Conservation (phyloP, 2,888 invertebrate genomes). For the Tinea trinotella region DNA sequence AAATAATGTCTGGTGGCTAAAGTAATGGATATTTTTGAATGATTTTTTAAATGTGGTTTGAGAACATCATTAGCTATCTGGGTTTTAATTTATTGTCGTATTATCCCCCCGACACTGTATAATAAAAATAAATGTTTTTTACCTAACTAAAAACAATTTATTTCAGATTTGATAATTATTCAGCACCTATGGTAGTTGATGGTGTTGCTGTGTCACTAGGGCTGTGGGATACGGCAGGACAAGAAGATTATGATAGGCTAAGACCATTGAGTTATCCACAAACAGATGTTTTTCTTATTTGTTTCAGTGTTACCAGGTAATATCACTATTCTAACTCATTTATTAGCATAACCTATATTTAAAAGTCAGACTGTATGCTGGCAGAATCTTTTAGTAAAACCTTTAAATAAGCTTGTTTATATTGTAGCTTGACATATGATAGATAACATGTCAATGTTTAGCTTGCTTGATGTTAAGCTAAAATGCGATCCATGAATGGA, state of each 20-base stretch:
- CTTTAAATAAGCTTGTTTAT: not conserved
- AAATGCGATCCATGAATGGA: too few species aligned
- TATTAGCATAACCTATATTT: too few species aligned
- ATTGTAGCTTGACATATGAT: not conserved
- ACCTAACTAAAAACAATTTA: not conserved
- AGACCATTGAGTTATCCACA: constrained; percentile 98
- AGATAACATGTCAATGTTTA: too few species aligned
- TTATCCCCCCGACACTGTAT: not conserved
- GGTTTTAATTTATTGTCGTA: too few species aligned
- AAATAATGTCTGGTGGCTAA: too few species aligned
- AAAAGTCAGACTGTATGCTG: too few species aligned
- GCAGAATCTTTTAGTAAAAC: not conserved
- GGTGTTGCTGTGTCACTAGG: constrained; percentile 97
- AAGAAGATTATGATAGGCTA: constrained; percentile 97
- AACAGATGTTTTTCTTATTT: constrained; percentile 99
- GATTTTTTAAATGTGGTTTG: too few species aligned
- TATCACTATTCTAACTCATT: too few species aligned
- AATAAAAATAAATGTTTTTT: not conserved
- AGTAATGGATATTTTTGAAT: too few species aligned
- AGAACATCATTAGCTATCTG: too few species aligned
- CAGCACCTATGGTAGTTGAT: constrained; percentile 98
- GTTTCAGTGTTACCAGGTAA: constrained; percentile 94
- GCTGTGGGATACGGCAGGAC: constrained; percentile 98
- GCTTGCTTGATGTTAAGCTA: too few species aligned
- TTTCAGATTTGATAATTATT: constrained; percentile 96